Conservation (phyloP, 1,140 invertebrate genomes). For the Meloidogyne hapla region DNA sequence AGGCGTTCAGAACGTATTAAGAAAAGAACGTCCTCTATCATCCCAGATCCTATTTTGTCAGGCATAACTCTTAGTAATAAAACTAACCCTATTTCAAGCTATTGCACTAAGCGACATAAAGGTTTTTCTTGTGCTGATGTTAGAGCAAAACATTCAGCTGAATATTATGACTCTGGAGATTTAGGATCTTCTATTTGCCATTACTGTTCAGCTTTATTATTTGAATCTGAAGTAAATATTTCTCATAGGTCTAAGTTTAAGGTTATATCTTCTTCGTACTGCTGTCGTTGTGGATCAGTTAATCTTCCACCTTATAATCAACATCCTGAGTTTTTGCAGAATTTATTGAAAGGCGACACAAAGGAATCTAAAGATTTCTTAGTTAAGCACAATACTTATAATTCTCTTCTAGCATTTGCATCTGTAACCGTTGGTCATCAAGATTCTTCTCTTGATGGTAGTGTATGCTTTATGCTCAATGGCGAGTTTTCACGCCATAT, state of each 20-base stretch:
- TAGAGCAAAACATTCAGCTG: neutral
- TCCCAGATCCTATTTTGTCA: neutral
- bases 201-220: neutral
- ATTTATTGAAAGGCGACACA: neutral
- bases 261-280: neutral
- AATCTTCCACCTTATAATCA: neutral
- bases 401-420: slow-evolving; percentile 3
- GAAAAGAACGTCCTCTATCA: neutral
- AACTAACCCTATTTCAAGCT: neutral
- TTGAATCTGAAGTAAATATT: neutral
- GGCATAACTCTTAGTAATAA: neutral
- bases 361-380: neutral
- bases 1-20: neutral
- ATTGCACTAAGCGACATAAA: neutral
- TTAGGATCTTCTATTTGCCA: neutral
- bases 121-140: neutral
- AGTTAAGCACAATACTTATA: neutral
- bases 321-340: neutral
- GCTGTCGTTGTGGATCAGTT: neutral
- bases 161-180: slow-evolving; percentile 12
- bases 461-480: neutral
- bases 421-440: neutral
- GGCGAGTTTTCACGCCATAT: neutral
- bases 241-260: neutral
- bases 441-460: neutral